These are phyloP conservation scores for Furcifer pardalis DNA, from an alignment of 2,797 vertebrate genomes.

Conservation along the genomic window DNA sequence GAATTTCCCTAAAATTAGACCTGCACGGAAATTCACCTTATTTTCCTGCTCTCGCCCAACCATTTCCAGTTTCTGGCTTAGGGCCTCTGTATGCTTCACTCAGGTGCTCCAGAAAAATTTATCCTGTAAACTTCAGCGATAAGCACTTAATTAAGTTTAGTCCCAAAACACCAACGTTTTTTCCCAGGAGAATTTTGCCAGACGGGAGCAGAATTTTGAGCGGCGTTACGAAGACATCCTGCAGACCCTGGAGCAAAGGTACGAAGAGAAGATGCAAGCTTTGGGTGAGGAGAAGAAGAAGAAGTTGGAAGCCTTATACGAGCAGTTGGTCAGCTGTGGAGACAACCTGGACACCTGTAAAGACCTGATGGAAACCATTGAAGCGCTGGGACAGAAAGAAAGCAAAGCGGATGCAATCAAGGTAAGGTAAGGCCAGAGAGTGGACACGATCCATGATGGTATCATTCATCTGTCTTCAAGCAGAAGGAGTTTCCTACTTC, in stretches of 20 bases:
- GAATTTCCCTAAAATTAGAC: background rate
- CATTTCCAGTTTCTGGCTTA: background rate
- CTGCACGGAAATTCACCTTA: background rate
- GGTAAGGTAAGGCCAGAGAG: conserved; percentile 73
- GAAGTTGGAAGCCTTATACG: conserved; percentile 89
- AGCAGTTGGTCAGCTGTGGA: conserved; percentile 88
- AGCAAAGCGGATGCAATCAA: conserved; percentile 87
- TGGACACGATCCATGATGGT: background rate
- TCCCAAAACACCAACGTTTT: conserved; percentile 44
- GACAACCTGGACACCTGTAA: conserved; percentile 86
- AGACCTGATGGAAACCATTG: conserved; percentile 87
- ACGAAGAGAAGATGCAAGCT: conserved; percentile 81
- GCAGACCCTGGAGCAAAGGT: conserved; percentile 87
- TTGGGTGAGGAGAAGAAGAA: conserved; percentile 89
- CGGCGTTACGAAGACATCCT: conserved; percentile 90
- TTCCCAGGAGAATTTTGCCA: conserved; percentile 93
- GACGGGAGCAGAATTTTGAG: conserved; percentile 93
- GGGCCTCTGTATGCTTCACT: background rate
- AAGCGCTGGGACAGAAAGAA: conserved; percentile 81
- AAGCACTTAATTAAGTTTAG: background rate
- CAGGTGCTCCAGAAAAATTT: conserved; percentile 1
- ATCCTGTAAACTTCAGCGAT: conserved; percentile 1
- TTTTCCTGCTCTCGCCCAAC: too few species aligned
- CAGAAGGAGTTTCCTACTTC: too few species aligned
- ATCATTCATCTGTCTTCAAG: too few species aligned